Evolutionary conservation across 2,113 vertebrate species (phyloP).

Genomic region (Lates calcarifer): DNA sequence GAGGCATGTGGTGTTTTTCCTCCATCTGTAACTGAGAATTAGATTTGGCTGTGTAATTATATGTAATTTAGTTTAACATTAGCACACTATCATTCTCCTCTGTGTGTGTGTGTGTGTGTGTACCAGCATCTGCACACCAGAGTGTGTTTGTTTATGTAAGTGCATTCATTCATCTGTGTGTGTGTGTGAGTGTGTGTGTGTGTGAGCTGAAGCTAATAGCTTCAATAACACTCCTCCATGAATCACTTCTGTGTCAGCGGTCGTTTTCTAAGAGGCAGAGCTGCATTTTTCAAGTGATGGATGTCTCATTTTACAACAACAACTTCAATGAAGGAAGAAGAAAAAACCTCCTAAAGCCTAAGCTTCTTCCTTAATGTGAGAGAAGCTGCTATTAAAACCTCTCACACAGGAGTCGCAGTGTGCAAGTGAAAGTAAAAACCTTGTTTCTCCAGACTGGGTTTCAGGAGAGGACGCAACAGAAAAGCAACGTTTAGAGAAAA

Average conservation of each 20-base stretch:
- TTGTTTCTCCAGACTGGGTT: background rate
- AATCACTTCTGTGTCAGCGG: constrained; percentile 38
- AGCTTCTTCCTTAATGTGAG: background rate
- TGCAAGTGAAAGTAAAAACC: background rate
- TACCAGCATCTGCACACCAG: too few species aligned
- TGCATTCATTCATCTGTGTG: background rate
- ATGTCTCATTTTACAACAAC: constrained; percentile 26
- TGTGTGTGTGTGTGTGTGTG: background rate
- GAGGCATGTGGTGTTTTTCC: constrained; percentile 12
- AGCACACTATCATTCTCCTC: background rate
- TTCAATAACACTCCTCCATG: constrained; percentile 32
- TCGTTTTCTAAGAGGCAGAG: constrained; percentile 21
- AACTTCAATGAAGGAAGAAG: background rate
- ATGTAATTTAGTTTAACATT: constrained; percentile 38
- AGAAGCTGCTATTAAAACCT: background rate
- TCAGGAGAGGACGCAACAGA: too few species aligned
- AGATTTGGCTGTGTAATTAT: constrained; percentile 31
- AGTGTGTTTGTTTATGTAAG: background rate
- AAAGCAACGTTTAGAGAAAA: too few species aligned
- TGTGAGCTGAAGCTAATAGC: constrained; percentile 22
- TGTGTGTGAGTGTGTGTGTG: background rate
- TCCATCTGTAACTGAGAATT: constrained; percentile 25
- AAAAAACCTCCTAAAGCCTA: background rate
- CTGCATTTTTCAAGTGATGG: constrained; percentile 31
- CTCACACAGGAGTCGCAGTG: background rate